Evolutionary conservation across 2,888 invertebrate genomes (phyloP).

Genomic region (Shargacucullia verbasci): DNA sequence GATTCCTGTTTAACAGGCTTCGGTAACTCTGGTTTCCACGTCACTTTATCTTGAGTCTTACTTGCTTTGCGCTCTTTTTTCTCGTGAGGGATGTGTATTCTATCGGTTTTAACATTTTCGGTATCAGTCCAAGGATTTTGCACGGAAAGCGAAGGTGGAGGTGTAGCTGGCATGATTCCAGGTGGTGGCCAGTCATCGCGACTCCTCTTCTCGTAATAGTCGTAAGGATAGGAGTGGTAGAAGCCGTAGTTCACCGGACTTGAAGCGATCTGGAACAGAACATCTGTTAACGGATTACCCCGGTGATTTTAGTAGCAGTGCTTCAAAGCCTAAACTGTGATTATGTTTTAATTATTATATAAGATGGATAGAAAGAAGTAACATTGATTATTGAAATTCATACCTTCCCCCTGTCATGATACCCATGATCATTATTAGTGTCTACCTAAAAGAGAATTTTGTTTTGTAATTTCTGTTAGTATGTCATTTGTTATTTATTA

Average conservation of each 20-base stretch:
- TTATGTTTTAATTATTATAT: conserved; percentile 20
- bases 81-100: conserved; percentile 65
- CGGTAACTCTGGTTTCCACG: conserved; percentile 67
- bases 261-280: conserved; percentile 91
- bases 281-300: conserved; percentile 85
- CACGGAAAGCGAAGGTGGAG: conserved; percentile 66
- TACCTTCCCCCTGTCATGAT: conserved; percentile 85
- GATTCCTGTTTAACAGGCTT: conserved; percentile 64
- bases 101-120: conserved; percentile 70
- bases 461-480: conserved; percentile 62
- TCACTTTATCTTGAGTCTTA: conserved; percentile 55
- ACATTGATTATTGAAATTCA: conserved; percentile 65
- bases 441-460: conserved; percentile 86
- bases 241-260: conserved; percentile 93
- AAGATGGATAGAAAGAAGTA: conserved; percentile 47
- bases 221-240: conserved; percentile 90
- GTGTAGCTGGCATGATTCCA: conserved; percentile 73
- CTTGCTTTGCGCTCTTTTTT: conserved; percentile 54
- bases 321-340: conserved; percentile 69
- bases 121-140: conserved; percentile 66
- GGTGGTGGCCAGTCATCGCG: conserved; percentile 74
- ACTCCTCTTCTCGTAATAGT: conserved; percentile 83
- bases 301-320: conserved; percentile 72
- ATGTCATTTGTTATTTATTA: conserved; percentile 35
- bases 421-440: conserved; percentile 75